phyloP scores from a whole-genome alignment of 2,797 vertebrate genomes.

The Rhodeus uyekii region DNA sequence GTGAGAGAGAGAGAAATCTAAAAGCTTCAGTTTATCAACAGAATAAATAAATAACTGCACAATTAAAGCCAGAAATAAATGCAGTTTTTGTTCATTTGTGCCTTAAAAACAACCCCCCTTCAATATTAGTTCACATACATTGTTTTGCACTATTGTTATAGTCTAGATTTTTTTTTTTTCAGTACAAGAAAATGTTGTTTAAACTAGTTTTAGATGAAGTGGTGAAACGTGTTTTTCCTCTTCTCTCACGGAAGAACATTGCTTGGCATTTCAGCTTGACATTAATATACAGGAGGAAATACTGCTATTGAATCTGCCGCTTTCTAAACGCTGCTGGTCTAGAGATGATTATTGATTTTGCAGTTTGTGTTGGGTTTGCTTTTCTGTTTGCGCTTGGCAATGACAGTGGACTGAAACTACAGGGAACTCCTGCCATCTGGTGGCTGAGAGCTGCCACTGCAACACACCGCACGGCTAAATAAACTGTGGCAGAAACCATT shows the following conservation, averaged over 20 bases:
- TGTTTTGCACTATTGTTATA: not conserved
- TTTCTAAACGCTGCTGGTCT: not conserved
- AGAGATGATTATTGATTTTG: too few species aligned
- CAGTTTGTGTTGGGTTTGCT: not conserved
- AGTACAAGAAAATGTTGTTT: not conserved
- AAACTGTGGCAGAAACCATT: not conserved
- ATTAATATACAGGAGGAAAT: not conserved
- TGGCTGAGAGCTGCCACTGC: constrained; percentile 19
- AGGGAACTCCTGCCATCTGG: constrained; percentile 43
- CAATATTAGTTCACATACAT: not conserved
- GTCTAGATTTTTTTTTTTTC: not conserved
- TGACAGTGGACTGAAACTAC: not conserved
- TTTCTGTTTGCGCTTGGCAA: not conserved
- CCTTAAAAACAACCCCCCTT: not conserved
- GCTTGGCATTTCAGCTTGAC: not conserved
- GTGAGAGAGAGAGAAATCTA: too few species aligned
- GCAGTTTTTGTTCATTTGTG: not conserved
- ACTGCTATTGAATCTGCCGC: not conserved
- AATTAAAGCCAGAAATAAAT: not conserved
- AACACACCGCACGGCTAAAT: not conserved
- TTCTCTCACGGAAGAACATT: not conserved
- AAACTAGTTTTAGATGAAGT: not conserved
- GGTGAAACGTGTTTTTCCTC: not conserved
- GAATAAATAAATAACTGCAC: not conserved
- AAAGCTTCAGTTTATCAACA: not conserved